Percentiles rank a stretch among this genome's conserved stretches.
Evolutionary conservation across 2,113 vertebrate genomes (phyloP).

Genomic region (Bostrychus sinensis): DNA sequence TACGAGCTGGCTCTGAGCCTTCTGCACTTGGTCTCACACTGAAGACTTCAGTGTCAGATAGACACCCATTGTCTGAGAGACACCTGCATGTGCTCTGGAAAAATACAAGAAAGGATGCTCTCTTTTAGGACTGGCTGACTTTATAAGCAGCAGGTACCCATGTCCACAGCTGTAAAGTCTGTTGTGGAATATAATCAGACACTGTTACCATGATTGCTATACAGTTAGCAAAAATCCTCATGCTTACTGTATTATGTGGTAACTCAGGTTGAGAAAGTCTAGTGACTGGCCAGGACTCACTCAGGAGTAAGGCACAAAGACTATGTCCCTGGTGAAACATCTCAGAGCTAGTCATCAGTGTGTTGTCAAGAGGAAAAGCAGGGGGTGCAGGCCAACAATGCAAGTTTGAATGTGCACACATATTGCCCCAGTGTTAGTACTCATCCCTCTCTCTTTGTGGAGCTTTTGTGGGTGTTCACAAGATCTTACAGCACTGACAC

Average conservation of each 20-base stretch:
- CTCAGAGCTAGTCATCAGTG: constrained; percentile 65
- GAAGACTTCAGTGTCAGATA: constrained; percentile 57
- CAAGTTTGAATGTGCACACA: constrained; percentile 74
- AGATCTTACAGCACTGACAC: constrained; percentile 72
- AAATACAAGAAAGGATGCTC: constrained; percentile 43
- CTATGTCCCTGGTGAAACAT: constrained; percentile 59
- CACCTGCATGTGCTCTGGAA: constrained; percentile 59
- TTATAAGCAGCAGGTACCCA: constrained; percentile 1
- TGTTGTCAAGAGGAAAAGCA: constrained; percentile 66
- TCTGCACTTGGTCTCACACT: constrained; percentile 28
- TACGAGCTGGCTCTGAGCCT: constrained; percentile 49
- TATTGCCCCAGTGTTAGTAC: constrained; percentile 73
- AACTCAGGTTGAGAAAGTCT: constrained; percentile 48
- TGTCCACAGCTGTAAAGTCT: constrained; percentile 3
- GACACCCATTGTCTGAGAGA: constrained; percentile 34
- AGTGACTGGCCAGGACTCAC: constrained; percentile 25
- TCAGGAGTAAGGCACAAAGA: constrained; percentile 47
- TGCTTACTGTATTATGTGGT: constrained; percentile 43
- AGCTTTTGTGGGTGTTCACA: constrained; percentile 74
- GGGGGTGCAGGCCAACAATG: constrained; percentile 77
- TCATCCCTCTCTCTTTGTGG: constrained; percentile 78
- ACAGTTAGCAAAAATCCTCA: constrained; percentile 48
- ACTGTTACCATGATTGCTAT: constrained; percentile 35
- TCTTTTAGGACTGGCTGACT: constrained; percentile 18
- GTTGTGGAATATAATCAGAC: constrained; percentile 3